Conservation (phyloP, 2,888 invertebrate genomes). For the Drosophila merina region DNA sequence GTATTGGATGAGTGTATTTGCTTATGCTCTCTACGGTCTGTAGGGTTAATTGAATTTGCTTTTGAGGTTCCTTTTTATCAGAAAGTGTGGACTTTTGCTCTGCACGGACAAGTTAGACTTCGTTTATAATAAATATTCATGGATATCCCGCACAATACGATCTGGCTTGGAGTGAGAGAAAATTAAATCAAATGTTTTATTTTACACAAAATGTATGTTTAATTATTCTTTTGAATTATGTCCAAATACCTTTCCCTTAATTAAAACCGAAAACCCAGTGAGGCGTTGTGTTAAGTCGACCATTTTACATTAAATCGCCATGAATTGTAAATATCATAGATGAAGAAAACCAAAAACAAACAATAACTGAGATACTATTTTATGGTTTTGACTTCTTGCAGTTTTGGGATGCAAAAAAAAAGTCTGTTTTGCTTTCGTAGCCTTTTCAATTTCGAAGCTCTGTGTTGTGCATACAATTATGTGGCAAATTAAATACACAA, state of each 20-base stretch:
- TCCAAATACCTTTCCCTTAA: not conserved
- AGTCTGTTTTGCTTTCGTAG: constrained; percentile 68
- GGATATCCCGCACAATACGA: constrained; percentile 12
- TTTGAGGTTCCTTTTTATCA: constrained; percentile 56
- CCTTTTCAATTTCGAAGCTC: constrained; percentile 50
- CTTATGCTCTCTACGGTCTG: constrained; percentile 74
- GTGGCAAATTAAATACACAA: constrained; percentile 77
- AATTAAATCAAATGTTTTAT: too few relatives aligned
- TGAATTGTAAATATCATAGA: constrained; percentile 13
- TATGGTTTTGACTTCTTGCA: constrained; percentile 36
- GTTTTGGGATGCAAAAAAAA: constrained; percentile 39
- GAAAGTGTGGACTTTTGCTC: not conserved
- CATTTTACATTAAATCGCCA: constrained; percentile 16
- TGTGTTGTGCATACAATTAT: constrained; percentile 62
- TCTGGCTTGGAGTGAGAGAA: too few relatives aligned
- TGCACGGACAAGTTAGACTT: not conserved
- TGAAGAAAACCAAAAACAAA: constrained; percentile 8
- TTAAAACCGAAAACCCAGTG: not conserved
- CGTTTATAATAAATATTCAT: constrained; percentile 36
- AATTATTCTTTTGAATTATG: not conserved
- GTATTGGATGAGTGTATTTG: constrained; percentile 79
- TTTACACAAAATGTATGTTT: not conserved
- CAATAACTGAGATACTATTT: constrained; percentile 21
- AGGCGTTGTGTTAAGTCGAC: constrained; percentile 21
- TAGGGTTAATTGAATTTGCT: constrained; percentile 80